A percentile compares a stretch with the other conserved stretches of the same genome.
phyloP scores from a whole-genome alignment of 1,140 invertebrate species.

The Andrena cerasifolii region DNA sequence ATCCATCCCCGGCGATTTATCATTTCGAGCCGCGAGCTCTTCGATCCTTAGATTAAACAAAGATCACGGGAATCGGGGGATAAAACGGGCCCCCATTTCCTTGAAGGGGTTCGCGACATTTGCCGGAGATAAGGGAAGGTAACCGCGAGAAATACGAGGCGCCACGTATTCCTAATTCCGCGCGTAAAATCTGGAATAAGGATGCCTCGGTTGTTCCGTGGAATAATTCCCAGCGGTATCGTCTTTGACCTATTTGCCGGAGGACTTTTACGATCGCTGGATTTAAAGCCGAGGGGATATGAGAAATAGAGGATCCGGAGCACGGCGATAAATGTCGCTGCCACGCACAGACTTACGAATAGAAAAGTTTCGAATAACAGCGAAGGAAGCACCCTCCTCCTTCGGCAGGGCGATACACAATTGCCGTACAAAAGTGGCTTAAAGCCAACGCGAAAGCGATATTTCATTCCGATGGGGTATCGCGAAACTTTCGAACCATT shows the following conservation, averaged over 20 bases:
- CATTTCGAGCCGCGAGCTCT: no score
- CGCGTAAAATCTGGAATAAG: neutral
- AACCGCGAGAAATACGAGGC: neutral
- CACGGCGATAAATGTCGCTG: conserved; percentile 20
- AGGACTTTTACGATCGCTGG: neutral
- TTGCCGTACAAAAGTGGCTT: conserved; percentile 16
- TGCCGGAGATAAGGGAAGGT: no score
- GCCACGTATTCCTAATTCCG: neutral
- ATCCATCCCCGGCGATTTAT: no score
- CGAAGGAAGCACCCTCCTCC: neutral
- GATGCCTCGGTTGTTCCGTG: neutral
- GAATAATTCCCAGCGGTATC: conserved; percentile 11
- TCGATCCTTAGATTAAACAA: no score
- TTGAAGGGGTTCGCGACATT: no score
- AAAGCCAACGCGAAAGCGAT: conserved; percentile 12
- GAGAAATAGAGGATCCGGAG: conserved; percentile 22
- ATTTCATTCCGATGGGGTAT: conserved; percentile 24
- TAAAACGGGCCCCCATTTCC: no score
- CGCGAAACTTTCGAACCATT: conserved; percentile 29
- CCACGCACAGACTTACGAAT: conserved; percentile 21
- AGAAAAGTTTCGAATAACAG: conserved; percentile 37
- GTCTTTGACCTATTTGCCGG: conserved; percentile 19
- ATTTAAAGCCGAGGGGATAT: conserved; percentile 15
- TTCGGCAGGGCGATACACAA: neutral
- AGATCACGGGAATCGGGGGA: no score